These are phyloP conservation scores for Phenganax marumi DNA, from an alignment of 92 coral and sea anemone genomes.

Conservation along the genomic window DNA sequence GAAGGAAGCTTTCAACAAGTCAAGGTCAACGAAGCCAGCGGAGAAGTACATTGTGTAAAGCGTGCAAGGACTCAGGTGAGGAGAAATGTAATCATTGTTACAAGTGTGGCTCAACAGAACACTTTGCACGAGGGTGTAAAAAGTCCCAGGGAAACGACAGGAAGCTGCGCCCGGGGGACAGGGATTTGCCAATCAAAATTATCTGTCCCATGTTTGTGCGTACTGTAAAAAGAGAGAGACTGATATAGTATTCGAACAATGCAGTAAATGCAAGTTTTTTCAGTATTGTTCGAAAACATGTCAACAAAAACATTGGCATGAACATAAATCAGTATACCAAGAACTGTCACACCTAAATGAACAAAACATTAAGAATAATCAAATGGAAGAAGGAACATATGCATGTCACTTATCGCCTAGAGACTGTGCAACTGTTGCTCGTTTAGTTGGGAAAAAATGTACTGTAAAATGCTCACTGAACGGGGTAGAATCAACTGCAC, in stretches of 20 bases:
- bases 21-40: background rate
- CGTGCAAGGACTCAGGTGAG: slow-evolving; percentile 4
- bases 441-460: slow-evolving; percentile 59
- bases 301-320: slow-evolving; percentile 59
- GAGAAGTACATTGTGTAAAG: slow-evolving; percentile 22
- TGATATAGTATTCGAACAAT: slow-evolving; percentile 38
- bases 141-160: slow-evolving; percentile 54
- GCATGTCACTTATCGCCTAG: slow-evolving; percentile 59
- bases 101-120: slow-evolving; percentile 38
- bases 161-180: slow-evolving; percentile 67
- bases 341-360: slow-evolving; percentile 45
- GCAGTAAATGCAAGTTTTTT: slow-evolving; percentile 59
- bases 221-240: slow-evolving; percentile 41
- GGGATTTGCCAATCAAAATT: slow-evolving; percentile 56
- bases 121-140: slow-evolving; percentile 33
- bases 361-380: slow-evolving; percentile 25
- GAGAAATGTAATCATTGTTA: slow-evolving; percentile 34
- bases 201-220: slow-evolving; percentile 54
- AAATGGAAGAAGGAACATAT: slow-evolving; percentile 16
- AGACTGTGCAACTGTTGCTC: slow-evolving; percentile 56
- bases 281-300: slow-evolving; percentile 62
- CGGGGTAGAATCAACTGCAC: slow-evolving; percentile 48
- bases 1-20: slow-evolving; percentile 39
- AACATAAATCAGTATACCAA: slow-evolving; percentile 52
- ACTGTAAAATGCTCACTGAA: slow-evolving; percentile 46